Percentiles rank a stretch among this genome's conserved stretches.
phyloP scores from a whole-genome alignment of 2,888 invertebrate species.

The Parnassius mnemosyne region DNA sequence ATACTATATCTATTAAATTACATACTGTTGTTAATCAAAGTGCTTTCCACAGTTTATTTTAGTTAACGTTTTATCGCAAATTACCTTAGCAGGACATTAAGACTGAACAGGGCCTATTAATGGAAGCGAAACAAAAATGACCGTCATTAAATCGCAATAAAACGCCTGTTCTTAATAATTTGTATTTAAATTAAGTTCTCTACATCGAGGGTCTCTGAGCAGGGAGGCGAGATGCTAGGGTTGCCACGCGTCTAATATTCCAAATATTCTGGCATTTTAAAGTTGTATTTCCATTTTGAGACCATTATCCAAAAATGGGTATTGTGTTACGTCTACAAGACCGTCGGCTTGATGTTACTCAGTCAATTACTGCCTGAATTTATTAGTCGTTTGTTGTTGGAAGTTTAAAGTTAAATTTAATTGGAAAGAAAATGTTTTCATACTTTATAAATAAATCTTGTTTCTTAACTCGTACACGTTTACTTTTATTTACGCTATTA shows the following conservation, averaged over 20 bases:
- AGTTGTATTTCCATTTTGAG: constrained; percentile 22
- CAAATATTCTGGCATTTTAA: constrained; percentile 20
- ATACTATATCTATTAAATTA: constrained; percentile 6
- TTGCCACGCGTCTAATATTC: constrained; percentile 19
- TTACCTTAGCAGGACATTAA: constrained; percentile 16
- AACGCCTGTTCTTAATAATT: constrained; percentile 24
- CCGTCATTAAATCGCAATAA: constrained; percentile 22
- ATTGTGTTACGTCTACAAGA: constrained; percentile 14
- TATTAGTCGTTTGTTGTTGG: constrained; percentile 13
- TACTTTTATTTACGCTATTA: no score
- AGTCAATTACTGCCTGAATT: constrained; percentile 22
- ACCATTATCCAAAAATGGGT: constrained; percentile 20
- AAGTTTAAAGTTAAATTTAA: constrained; percentile 3
- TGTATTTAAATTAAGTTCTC: constrained; percentile 24
- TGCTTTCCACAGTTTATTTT: constrained; percentile 13
- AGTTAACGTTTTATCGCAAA: constrained; percentile 23
- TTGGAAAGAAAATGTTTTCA: background rate
- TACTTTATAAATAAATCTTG: no score
- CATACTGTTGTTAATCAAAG: constrained; percentile 7
- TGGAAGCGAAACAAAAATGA: constrained; percentile 21
- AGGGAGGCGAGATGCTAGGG: constrained; percentile 11
- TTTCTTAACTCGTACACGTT: no score
- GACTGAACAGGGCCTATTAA: constrained; percentile 20
- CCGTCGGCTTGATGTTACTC: constrained; percentile 15
- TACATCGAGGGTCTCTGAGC: background rate